Percentiles rank a stretch among this genome's conserved stretches.
Evolutionary conservation across 2,888 invertebrate genomes (phyloP).

Genomic region (Clepsis dumicolana): DNA sequence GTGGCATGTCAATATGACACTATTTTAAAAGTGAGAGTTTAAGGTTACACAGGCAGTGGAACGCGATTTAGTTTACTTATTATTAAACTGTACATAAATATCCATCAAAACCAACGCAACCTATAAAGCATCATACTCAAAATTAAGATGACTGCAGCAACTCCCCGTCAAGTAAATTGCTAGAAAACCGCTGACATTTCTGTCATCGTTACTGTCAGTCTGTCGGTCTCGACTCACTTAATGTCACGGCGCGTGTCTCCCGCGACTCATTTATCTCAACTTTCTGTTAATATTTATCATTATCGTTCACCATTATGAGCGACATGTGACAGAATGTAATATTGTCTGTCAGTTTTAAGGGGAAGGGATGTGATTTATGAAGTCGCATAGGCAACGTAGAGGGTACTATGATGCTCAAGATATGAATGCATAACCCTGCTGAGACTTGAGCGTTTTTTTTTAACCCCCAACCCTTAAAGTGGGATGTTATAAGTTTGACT

Average conservation of each 20-base stretch:
- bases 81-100: too few relatives aligned
- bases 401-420: not conserved
- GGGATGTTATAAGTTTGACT: too few relatives aligned
- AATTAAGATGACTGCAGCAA: not conserved
- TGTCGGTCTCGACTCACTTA: not conserved
- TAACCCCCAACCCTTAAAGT: too few relatives aligned
- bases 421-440: not conserved
- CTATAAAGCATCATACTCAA: not conserved
- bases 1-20: too few relatives aligned
- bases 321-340: constrained; percentile 10
- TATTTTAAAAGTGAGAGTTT: too few relatives aligned
- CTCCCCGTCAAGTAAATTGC: not conserved
- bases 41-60: too few relatives aligned
- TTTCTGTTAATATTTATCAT: not conserved
- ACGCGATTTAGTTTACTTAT: too few relatives aligned
- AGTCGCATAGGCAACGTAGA: not conserved
- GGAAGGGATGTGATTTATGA: not conserved
- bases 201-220: not conserved
- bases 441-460: not conserved
- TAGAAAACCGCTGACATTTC: not conserved
- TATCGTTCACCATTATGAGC: not conserved
- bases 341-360: not conserved
- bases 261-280: not conserved
- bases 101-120: too few relatives aligned
- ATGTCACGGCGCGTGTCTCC: not conserved